A percentile compares a stretch with the other conserved stretches of the same genome.
phyloP scores from a whole-genome alignment of 2,113 vertebrate genomes.

The Perca schrenkii region DNA sequence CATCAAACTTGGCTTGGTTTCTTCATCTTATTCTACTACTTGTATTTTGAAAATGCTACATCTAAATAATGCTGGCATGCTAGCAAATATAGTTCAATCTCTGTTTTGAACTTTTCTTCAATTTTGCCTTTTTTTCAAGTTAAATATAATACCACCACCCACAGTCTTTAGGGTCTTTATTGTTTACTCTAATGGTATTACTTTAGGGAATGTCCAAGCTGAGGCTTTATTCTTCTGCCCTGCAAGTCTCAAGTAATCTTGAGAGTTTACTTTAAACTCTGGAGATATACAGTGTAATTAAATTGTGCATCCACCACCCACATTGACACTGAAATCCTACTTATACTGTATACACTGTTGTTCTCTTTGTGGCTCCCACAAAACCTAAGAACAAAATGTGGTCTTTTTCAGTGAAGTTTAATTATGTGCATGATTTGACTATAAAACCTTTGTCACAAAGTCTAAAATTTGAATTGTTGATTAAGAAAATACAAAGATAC shows the following conservation, averaged over 20 bases:
- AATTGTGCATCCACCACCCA: slow-evolving; percentile 70
- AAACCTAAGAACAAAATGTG: slow-evolving; percentile 42
- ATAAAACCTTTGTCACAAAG: neutral
- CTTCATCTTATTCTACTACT: neutral
- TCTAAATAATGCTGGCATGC: slow-evolving; percentile 7
- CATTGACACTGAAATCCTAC: slow-evolving; percentile 52
- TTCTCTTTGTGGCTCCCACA: slow-evolving; percentile 39
- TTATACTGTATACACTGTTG: slow-evolving; percentile 40
- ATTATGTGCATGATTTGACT: slow-evolving; percentile 22
- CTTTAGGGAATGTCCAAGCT: slow-evolving; percentile 50
- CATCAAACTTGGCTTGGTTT: neutral
- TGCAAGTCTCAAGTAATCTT: slow-evolving; percentile 54
- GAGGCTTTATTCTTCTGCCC: slow-evolving; percentile 36
- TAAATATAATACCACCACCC: slow-evolving; percentile 6
- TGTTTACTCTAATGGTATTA: slow-evolving; percentile 42
- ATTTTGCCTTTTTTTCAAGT: slow-evolving; percentile 10
- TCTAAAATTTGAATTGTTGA: slow-evolving; percentile 7
- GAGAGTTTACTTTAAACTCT: slow-evolving; percentile 56
- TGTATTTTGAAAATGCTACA: slow-evolving; percentile 16
- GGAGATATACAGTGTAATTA: slow-evolving; percentile 59
- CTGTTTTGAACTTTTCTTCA: slow-evolving; percentile 13
- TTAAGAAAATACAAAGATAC: slow-evolving; percentile 9
- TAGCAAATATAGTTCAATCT: slow-evolving; percentile 22
- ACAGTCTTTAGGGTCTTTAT: slow-evolving; percentile 1
- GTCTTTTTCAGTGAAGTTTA: slow-evolving; percentile 32